Evolutionary conservation across 2,113 vertebrate genomes (phyloP).

Genomic region (Corynorhinus townsendii): DNA sequence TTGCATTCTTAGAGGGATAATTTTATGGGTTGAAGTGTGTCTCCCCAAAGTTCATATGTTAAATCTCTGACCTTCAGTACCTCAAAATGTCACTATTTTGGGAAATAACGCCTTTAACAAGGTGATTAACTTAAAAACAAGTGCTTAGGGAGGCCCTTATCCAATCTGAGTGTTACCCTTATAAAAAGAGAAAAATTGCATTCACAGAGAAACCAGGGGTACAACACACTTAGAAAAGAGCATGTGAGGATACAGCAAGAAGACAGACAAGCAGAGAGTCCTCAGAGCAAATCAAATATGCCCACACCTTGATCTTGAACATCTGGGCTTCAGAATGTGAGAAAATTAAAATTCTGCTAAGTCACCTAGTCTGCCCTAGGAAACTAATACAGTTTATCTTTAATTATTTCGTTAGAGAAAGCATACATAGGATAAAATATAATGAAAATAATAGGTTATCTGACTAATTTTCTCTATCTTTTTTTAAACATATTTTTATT

Average conservation of each 20-base stretch:
- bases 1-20: background rate
- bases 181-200: background rate
- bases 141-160: background rate
- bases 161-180: background rate
- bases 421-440: background rate
- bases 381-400: background rate
- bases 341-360: background rate
- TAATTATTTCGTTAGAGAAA: slow-evolving; percentile 16
- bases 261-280: background rate
- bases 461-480: background rate
- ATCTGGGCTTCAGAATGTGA: background rate
- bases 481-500: no score
- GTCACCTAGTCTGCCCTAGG: background rate
- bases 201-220: background rate
- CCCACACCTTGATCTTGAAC: background rate
- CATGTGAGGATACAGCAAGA: background rate
- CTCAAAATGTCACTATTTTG: background rate
- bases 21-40: background rate
- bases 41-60: background rate
- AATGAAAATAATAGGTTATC: background rate
- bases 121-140: background rate
- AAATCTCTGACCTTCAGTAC: background rate
- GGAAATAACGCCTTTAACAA: background rate
- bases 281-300: background rate
- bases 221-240: background rate